phyloP scores from a whole-genome alignment of 2,113 vertebrate genomes.

The Lampris incognitus region DNA sequence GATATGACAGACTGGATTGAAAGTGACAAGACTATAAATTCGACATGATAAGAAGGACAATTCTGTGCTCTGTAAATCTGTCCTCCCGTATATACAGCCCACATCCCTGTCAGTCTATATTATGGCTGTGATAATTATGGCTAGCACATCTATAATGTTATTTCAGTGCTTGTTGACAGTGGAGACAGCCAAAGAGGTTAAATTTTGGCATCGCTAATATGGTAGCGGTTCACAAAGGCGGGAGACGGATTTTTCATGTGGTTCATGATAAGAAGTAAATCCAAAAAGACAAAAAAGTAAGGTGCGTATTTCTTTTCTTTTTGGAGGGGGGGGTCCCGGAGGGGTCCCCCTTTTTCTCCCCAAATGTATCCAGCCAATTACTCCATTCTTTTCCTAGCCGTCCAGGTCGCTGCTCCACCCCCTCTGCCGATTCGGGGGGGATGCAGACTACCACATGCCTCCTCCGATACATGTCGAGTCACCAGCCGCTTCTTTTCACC shows the following conservation, averaged over 20 bases:
- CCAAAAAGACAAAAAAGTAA: no score
- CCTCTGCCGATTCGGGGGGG: no score
- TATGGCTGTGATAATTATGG: constrained; percentile 15
- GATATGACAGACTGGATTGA: constrained; percentile 73
- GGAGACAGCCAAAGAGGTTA: background rate
- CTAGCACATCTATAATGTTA: constrained; percentile 13
- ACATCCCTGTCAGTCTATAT: constrained; percentile 43
- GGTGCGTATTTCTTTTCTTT: no score
- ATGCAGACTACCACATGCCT: no score
- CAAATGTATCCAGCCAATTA: no score
- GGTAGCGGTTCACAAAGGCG: constrained; percentile 19
- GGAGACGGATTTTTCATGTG: background rate
- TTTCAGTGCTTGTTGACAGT: constrained; percentile 10
- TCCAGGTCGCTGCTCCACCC: no score
- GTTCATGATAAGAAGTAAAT: background rate
- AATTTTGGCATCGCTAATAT: background rate
- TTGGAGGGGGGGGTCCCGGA: no score
- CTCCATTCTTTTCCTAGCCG: no score
- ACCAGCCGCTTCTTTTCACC: no score
- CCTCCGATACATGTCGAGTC: no score
- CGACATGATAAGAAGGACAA: constrained; percentile 54
- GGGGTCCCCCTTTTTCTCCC: no score
- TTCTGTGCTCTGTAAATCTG: constrained; percentile 24
- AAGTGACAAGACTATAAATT: constrained; percentile 80
- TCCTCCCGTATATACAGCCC: background rate